These are phyloP conservation scores for Acrobasis consociella DNA, from an alignment of 2,888 invertebrate species.

Conservation along the genomic window DNA sequence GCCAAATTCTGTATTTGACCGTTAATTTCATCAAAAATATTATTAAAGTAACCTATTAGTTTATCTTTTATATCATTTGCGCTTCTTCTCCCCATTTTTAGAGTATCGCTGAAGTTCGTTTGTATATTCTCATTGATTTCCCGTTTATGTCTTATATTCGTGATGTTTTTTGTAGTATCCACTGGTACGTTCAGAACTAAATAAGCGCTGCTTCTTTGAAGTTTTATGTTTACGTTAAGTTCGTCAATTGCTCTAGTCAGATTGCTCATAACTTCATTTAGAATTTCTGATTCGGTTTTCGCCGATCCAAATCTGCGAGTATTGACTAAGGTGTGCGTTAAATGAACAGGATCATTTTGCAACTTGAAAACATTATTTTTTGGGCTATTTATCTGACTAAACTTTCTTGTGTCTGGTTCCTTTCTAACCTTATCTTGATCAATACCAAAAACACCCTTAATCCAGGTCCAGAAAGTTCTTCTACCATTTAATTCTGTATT, in stretches of 20 bases:
- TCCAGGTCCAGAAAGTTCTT: background rate
- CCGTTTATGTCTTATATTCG: background rate
- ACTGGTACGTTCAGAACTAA: background rate
- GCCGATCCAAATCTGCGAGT: background rate
- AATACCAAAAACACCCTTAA: background rate
- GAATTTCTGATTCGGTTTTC: background rate
- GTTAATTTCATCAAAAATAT: constrained; percentile 44
- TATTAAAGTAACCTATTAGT: constrained; percentile 42
- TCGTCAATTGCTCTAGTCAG: background rate
- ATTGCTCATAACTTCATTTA: background rate
- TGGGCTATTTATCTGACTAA: no score
- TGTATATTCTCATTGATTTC: background rate
- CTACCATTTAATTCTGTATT: background rate
- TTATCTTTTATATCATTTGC: constrained; percentile 40
- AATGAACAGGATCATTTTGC: background rate
- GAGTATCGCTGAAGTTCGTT: no score
- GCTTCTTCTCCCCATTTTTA: background rate
- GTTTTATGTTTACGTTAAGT: background rate
- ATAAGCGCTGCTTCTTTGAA: background rate
- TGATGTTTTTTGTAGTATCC: background rate
- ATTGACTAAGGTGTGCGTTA: background rate
- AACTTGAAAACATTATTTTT: background rate
- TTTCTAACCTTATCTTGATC: background rate
- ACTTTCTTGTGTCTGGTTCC: background rate
- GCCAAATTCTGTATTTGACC: constrained; percentile 40